A percentile compares a stretch with the other conserved stretches of the same genome.
These are phyloP conservation scores for Vanessa cardui DNA, from an alignment of 2,888 invertebrate species.

Conservation along the genomic window DNA sequence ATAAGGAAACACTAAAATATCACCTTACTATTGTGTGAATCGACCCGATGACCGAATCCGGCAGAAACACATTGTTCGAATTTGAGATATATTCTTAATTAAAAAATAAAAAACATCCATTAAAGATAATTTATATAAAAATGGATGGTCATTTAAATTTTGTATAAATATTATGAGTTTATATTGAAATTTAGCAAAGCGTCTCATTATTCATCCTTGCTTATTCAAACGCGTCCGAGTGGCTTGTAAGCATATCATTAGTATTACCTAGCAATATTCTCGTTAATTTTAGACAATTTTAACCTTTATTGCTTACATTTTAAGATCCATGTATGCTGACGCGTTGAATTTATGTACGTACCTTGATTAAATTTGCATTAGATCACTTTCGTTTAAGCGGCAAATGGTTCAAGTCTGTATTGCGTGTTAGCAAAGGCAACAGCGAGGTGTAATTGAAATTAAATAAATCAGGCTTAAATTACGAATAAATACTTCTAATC, in stretches of 20 bases:
- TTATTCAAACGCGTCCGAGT: constrained; percentile 36
- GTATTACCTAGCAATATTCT: constrained; percentile 8
- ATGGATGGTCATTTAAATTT: background rate
- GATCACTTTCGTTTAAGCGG: constrained; percentile 32
- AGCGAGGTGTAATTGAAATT: background rate
- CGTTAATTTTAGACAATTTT: constrained; percentile 11
- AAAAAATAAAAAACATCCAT: too few species aligned
- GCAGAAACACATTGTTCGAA: too few species aligned
- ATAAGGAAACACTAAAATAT: too few species aligned
- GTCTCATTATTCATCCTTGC: constrained; percentile 35
- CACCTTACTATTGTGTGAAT: too few species aligned
- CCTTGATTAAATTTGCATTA: constrained; percentile 41
- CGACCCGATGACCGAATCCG: too few species aligned
- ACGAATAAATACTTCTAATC: too few species aligned
- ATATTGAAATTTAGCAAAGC: constrained; percentile 28
- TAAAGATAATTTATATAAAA: too few species aligned
- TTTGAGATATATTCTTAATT: too few species aligned
- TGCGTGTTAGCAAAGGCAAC: constrained; percentile 7
- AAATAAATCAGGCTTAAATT: background rate
- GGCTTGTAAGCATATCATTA: constrained; percentile 26
- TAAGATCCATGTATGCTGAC: constrained; percentile 14
- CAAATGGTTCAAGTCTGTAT: constrained; percentile 19
- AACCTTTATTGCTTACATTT: background rate
- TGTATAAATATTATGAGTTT: constrained; percentile 12
- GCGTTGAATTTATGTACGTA: background rate